phyloP scores from a whole-genome alignment of 2,113 vertebrate species.

The Australoheros scitulus region DNA sequence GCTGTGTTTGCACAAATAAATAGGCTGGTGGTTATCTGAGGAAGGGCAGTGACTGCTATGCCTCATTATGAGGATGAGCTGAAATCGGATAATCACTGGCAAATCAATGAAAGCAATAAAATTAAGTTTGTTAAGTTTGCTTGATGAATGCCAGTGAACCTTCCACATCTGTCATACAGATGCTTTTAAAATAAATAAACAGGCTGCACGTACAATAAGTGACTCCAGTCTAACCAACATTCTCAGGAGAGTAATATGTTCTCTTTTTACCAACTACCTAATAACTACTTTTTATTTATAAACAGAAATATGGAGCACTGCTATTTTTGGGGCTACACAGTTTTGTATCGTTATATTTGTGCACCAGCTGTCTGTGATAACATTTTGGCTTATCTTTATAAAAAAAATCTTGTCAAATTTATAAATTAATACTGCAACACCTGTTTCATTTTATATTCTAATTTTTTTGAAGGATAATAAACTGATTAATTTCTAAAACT shows the following conservation, averaged over 20 bases:
- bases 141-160: conserved; percentile 21
- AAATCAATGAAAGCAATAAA: conserved; percentile 54
- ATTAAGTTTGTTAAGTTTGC: conserved; percentile 33
- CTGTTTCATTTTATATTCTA: not conserved
- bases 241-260: not conserved
- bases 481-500: not conserved
- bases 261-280: not conserved
- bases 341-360: not conserved
- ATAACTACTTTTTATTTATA: conserved; percentile 20
- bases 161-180: not conserved
- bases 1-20: not conserved
- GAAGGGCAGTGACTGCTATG: not conserved
- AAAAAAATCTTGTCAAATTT: not conserved
- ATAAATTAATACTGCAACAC: not conserved
- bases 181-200: conserved; percentile 40
- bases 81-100: conserved; percentile 42
- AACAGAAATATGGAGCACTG: not conserved
- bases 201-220: conserved; percentile 33
- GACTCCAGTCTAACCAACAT: conserved; percentile 46
- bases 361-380: not conserved
- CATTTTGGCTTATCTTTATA: not conserved
- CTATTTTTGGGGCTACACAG: not conserved
- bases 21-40: not conserved
- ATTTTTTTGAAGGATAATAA: not conserved
- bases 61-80: conserved; percentile 9